Conservation (phyloP, 2,113 vertebrate species). For the Leucopternis melanops region DNA sequence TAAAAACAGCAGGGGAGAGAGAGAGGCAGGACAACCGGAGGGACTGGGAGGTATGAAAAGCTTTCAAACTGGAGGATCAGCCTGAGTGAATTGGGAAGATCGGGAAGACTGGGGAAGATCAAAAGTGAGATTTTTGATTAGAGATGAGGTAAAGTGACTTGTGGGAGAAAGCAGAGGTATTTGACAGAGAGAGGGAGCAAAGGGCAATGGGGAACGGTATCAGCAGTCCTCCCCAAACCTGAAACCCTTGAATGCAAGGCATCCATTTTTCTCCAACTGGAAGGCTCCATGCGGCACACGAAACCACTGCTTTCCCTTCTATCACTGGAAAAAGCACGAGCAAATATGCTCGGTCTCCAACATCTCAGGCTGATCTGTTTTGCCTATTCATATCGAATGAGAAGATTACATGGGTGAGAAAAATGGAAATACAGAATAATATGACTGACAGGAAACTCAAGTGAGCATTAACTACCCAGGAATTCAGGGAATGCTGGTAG, state of each 20-base stretch:
- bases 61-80: neutral
- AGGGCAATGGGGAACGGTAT: accelerated
- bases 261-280: too few relatives aligned
- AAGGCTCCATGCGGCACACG: neutral
- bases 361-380: neutral
- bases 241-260: neutral
- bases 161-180: neutral
- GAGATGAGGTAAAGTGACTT: neutral
- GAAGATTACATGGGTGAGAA: neutral
- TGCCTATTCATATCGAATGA: neutral
- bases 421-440: neutral
- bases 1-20: too few relatives aligned
- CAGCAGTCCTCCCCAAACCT: neutral
- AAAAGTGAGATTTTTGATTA: neutral
- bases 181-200: neutral
- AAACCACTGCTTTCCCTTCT: neutral
- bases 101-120: neutral
- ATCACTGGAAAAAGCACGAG: neutral
- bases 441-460: neutral
- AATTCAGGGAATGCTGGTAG: neutral
- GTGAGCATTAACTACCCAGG: conserved; percentile 12
- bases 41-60: neutral
- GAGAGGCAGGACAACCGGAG: neutral
- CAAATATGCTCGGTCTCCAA: neutral
- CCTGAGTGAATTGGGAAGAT: neutral